phyloP scores from a whole-genome alignment of 1,140 invertebrate species.

The Drosophila takahashii region DNA sequence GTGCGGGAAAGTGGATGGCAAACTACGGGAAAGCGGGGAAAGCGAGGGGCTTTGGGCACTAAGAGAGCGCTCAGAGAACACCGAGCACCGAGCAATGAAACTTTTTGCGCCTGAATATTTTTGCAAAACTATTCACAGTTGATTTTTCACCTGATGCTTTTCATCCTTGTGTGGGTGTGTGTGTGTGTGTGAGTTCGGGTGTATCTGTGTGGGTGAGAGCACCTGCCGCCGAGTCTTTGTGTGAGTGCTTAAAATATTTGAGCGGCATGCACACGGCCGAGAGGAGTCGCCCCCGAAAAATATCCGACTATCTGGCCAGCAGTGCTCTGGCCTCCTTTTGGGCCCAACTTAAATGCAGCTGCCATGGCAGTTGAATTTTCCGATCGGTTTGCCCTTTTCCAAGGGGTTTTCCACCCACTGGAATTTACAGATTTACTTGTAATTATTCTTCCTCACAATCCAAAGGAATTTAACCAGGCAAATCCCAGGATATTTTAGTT shows the following conservation, averaged over 20 bases:
- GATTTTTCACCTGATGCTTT: conserved; percentile 83
- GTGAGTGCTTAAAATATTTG: conserved; percentile 78
- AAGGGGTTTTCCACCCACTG: neutral
- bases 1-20: neutral
- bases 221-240: conserved; percentile 15
- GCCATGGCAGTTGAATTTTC: conserved; percentile 11
- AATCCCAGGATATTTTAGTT: neutral
- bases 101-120: conserved; percentile 81
- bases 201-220: conserved; percentile 25
- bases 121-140: conserved; percentile 81
- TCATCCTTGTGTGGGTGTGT: conserved; percentile 30
- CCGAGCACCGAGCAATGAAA: conserved; percentile 66
- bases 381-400: neutral
- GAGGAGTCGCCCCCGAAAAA: conserved; percentile 16
- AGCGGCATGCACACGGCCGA: conserved; percentile 30
- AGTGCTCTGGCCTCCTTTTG: conserved; percentile 34
- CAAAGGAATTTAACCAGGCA: neutral
- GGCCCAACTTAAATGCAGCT: conserved; percentile 54
- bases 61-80: conserved; percentile 33
- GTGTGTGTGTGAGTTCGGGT: conserved; percentile 10
- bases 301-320: conserved; percentile 44
- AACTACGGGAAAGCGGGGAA: neutral
- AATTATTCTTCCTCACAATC: neutral
- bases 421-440: conserved; percentile 9
- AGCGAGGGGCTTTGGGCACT: neutral